Base-by-base conservation (phyloP, 2,113 vertebrate species). In the Cyphomyrus plagiostoma region DNA sequence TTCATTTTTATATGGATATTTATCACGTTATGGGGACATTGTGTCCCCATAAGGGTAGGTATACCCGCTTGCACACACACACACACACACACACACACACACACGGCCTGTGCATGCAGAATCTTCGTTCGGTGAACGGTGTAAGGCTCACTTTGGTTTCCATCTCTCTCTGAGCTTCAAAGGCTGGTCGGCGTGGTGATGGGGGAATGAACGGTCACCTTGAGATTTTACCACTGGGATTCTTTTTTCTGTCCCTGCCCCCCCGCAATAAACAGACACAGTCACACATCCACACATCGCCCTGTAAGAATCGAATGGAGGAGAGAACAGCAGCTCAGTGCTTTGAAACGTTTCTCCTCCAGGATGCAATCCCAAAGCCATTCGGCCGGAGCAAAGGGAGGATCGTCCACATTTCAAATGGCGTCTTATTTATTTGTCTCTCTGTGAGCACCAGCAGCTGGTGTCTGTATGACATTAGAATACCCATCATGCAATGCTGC, bases 121-220 rank as follows among this genome's bases (percentile, higher is more conserved):
- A 93, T 92, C 94, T 95, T 94, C 93, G 94, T 91, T 93, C 95
- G 93, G 93, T 96, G 94, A 95, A 94, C 94, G 95, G 94, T 94
- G 94, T 95, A 94, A 94, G 94, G 93, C 94, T 95, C 93, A 94
- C 92, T 92, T 93, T 93, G 92, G 93, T 52, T 93, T 94, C 94
- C 93, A 94, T 95, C 94, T 93, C 93, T 94, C 94, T 94, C 49
- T 5, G n/a, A 56, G 50, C 93, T 90, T 92, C 92, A 92, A 94
- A 93, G 91, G 92, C 92, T 92, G 92, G 92, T 56, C 90, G 91
- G 92, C 3, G 13, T 13, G 93, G 92, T 90, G 93, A 91, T 82
- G 92, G 30, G 93, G 93, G 92, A 94, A 92, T 95, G 93, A 95
- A 93, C 90, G 95, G 95, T 95, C 95, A 94, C 91, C 91, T 93